Conservation (phyloP, 2,113 vertebrate genomes). For the Pica pica region DNA sequence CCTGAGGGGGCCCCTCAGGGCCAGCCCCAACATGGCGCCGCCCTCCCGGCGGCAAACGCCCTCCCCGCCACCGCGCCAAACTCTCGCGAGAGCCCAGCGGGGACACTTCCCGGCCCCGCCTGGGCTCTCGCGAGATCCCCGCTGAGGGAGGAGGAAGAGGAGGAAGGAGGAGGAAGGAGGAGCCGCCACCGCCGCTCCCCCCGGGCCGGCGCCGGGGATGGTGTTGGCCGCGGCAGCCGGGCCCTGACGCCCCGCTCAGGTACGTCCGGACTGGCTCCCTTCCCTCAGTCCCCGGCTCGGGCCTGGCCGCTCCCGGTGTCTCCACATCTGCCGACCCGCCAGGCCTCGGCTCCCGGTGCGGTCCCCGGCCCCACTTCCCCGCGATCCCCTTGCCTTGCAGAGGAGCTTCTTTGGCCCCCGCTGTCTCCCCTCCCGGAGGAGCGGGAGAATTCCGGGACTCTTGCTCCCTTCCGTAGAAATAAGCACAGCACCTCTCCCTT, state of each 20-base stretch:
- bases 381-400: fast-evolving
- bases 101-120: fast-evolving
- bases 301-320: not conserved
- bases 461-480: not conserved
- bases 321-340: not conserved
- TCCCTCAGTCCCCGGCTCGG: not conserved
- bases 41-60: not conserved
- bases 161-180: not conserved
- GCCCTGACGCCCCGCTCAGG: slow-evolving; percentile 11
- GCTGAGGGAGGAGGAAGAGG: not conserved
- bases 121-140: not conserved
- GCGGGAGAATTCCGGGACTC: not conserved
- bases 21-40: not conserved
- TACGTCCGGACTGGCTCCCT: not conserved
- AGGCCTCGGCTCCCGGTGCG: not conserved
- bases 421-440: not conserved
- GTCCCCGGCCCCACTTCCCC: no score
- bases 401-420: not conserved
- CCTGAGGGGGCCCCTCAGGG: not conserved
- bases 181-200: not conserved
- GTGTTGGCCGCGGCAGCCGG: slow-evolving; percentile 12
- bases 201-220: slow-evolving; percentile 11
- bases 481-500: fast-evolving
- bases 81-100: not conserved
- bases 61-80: fast-evolving